Evolutionary conservation across 2,888 invertebrate genomes (phyloP).

Genomic region (Theodoxus fluviatilis): DNA sequence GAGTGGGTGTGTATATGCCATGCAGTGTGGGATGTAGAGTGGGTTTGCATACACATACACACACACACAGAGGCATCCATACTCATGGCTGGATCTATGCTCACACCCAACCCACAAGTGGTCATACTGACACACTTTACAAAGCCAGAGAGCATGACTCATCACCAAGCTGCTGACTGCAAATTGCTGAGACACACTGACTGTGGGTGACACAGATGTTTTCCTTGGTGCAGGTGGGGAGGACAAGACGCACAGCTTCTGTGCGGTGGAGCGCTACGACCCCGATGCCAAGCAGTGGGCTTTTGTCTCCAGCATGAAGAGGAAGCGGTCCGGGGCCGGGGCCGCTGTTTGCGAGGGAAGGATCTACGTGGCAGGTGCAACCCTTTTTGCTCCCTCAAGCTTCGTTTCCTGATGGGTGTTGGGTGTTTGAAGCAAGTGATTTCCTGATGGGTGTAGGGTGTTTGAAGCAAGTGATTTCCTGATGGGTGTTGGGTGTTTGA

Average conservation of each 20-base stretch:
- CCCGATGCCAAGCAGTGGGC: slow-evolving; percentile 84
- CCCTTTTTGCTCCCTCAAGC: background rate
- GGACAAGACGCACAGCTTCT: slow-evolving; percentile 89
- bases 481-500: background rate
- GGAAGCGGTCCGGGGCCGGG: slow-evolving; percentile 75
- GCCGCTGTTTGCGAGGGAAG: slow-evolving; percentile 89
- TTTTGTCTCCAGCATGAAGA: slow-evolving; percentile 85
- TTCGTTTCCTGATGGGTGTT: background rate
- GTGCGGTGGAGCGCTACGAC: slow-evolving; percentile 87
- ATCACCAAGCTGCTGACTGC: no score
- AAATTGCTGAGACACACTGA: no score
- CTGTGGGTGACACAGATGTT: no score
- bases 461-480: background rate
- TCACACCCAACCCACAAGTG: no score
- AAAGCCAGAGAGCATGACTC: no score
- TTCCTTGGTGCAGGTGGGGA: slow-evolving; percentile 75
- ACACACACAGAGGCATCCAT: no score
- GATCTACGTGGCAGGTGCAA: slow-evolving; percentile 77
- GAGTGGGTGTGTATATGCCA: no score
- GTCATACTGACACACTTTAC: no score
- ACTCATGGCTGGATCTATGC: no score
- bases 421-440: background rate
- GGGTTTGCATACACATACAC: no score
- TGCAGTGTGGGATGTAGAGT: no score
- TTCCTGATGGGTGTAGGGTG: background rate